Conservation (phyloP, 2,888 invertebrate genomes). For the Heteromurus nitidus region DNA sequence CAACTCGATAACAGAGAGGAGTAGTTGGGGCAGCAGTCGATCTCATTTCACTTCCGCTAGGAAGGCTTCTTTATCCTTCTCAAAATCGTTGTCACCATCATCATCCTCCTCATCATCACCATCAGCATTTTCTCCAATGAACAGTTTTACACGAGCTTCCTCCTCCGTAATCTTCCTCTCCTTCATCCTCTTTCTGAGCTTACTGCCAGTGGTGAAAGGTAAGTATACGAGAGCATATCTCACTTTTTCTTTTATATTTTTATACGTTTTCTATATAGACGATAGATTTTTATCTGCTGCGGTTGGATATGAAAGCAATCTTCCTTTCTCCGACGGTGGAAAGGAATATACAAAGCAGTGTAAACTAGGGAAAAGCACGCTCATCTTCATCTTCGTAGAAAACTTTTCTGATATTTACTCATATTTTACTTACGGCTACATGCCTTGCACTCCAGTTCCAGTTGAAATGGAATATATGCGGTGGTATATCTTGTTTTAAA, state of each 20-base stretch:
- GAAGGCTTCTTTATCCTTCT: conserved; percentile 47
- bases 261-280: no score
- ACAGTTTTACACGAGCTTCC: conserved; percentile 60
- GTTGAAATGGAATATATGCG: no score
- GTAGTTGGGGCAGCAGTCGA: conserved; percentile 43
- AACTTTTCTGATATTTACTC: no score
- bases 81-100: conserved; percentile 38
- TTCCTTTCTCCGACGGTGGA: no score
- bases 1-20: conserved; percentile 38
- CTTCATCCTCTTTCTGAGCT: conserved; percentile 58
- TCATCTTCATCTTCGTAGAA: background rate
- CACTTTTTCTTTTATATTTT: background rate
- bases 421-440: no score
- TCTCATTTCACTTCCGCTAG: conserved; percentile 48
- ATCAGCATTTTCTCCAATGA: conserved; percentile 54
- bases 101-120: conserved; percentile 23
- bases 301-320: no score
- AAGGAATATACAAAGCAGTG: no score
- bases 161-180: conserved; percentile 53
- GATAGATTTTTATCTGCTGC: no score
- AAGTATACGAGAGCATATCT: conserved; percentile 14
- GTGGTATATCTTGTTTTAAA: no score
- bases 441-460: no score
- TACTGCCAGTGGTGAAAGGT: conserved; percentile 59
- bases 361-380: no score